These are phyloP conservation scores for Oligia latruncula DNA, from an alignment of 2,888 invertebrate species.

Conservation along the genomic window DNA sequence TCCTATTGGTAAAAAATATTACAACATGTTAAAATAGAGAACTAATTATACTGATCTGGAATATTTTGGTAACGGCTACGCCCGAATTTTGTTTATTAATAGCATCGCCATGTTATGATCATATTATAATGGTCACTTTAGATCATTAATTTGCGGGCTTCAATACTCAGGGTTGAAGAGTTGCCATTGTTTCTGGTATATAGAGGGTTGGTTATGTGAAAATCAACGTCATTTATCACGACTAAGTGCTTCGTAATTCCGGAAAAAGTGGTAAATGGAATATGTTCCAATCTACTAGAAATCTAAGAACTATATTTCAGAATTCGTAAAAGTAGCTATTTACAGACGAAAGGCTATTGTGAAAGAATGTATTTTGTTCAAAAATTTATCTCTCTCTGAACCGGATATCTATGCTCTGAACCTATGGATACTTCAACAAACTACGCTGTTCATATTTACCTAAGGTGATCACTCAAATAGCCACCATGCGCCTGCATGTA, in stretches of 20 bases:
- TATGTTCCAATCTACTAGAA: not conserved
- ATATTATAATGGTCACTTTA: not conserved
- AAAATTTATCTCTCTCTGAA: conserved; percentile 2
- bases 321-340: not conserved
- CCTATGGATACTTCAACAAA: not conserved
- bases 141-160: not conserved
- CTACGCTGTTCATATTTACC: not conserved
- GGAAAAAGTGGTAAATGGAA: not conserved
- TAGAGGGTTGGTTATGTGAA: not conserved
- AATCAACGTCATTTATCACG: not conserved
- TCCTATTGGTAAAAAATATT: not conserved
- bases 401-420: not conserved
- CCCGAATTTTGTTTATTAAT: conserved; percentile 6
- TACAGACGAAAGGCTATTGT: conserved; percentile 1
- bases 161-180: not conserved
- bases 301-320: not conserved
- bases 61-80: not conserved
- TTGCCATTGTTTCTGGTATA: not conserved
- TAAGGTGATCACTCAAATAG: not conserved
- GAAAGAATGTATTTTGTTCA: not conserved
- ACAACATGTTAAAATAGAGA: not conserved
- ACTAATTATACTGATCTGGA: not conserved
- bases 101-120: not conserved
- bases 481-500: not conserved
- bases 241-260: not conserved